phyloP scores from a whole-genome alignment of 2,888 invertebrate species.

The Protonemura montana region DNA sequence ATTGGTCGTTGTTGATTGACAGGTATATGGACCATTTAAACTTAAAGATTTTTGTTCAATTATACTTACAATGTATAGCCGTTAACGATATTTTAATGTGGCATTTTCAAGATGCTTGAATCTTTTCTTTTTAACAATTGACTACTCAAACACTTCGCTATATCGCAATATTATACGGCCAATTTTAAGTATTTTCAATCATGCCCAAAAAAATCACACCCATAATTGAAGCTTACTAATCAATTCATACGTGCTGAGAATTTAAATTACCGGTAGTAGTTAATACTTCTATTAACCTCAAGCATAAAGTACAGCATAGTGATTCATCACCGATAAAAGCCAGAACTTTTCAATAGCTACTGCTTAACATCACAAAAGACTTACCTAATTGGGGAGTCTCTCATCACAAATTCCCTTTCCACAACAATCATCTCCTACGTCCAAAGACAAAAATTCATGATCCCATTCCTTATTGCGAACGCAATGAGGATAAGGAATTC shows the following conservation, averaged over 20 bases:
- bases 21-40: not conserved
- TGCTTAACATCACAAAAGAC: not conserved
- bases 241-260: not conserved
- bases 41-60: not conserved
- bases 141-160: not conserved
- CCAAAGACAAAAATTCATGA: constrained; percentile 26
- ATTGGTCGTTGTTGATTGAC: not conserved
- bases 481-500: not conserved
- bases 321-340: not conserved
- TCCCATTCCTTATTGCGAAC: not conserved
- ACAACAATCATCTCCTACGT: not conserved
- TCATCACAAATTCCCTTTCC: not conserved
- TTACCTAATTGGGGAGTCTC: constrained; percentile 17
- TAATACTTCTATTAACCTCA: not conserved
- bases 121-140: not conserved
- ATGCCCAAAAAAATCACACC: not conserved
- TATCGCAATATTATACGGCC: not conserved
- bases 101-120: not conserved
- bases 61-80: constrained; percentile 1
- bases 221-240: not conserved
- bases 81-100: not conserved
- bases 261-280: not conserved
- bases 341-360: too few relatives aligned
- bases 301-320: not conserved
- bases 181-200: not conserved